Base-by-base conservation (phyloP, 1,140 invertebrate genomes). In the Drosophila jambulina region DNA sequence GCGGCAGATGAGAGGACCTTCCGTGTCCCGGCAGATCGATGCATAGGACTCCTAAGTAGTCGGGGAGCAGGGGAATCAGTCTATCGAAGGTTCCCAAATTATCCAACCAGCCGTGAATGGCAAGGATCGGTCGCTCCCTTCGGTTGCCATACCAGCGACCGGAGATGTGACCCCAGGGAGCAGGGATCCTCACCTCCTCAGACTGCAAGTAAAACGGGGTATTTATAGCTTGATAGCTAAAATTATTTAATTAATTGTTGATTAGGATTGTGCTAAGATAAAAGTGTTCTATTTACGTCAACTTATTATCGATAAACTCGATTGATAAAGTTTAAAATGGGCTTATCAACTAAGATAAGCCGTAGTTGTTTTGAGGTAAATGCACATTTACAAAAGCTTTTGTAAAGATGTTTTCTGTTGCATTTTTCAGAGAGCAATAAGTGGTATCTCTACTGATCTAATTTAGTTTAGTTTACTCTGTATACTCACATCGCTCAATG, bases 1-100 rank as follows among this genome's bases (percentile, higher is more conserved):
- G 61, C 3, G 95, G 95, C 53, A 94, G 81, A 82, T 94, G 94
- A 3, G 95, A 95, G 3, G 96, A 96, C 7, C 94, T 86, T 3
- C 96, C 96, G 93, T 97, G 96, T 2, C 96, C 96, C 0, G 95
- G 95, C 27, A 96, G 94, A 92, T 96, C 96, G 5, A 96, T 94
- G 2, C 95, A 94, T 3, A 97, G 83, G 46, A 96, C 93, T 3
- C 95, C 93, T 9, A 94, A 72, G 62, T 95, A 93, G 29, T 93
- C 87, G 3, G 94, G 93, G 17, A 97, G 80, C 27, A 95, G 81
- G 17, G 95, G 95, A 27, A 95, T 94, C 32, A 97, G 81, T 4
- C 93, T 92, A 90, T 97, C 95, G 93, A 96, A 97, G 4, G 94
- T 95, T 13, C 95, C 95, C 42, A 95, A 94, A 83, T 96, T 97